Evolutionary conservation across 2,113 vertebrate species (phyloP), one percentile per base, ranked within the genome.

Genomic region (Fulica atra): DNA sequence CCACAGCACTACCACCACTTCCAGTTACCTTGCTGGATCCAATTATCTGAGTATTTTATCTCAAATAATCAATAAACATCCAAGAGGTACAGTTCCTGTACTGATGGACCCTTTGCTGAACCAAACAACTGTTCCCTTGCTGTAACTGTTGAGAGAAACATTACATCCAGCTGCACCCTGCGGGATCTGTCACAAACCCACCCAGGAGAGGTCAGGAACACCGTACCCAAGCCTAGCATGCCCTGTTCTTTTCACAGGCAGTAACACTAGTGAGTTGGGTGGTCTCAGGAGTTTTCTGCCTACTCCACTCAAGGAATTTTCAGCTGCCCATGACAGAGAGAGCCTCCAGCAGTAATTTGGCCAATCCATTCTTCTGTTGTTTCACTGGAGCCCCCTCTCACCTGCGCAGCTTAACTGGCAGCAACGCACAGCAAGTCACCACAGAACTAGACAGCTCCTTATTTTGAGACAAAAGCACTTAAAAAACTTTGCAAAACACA

Each of bases 231-330:
- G 73, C 4, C 17, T 46, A 31, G 61, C 21, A 23, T 1, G 8
- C 2, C 1, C 3, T 17, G 33, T 7, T 66, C 46, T 28, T 31
- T n/a, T 28, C 38, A 78, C 25, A 78, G 42, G 81, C 16, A 71
- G 0, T 0, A 38, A 33, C 29, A 40, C 20, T 11, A 36, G 29
- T 10, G 21, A 23, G 5, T 15, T 76, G 57, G 28, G 33, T 8
- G 11, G 10, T 33, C 12, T 16, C 50, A 50, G 40, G 21, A 69
- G 40, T 57, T n/a, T n/a, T 54, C 44, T 69, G 42, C 44, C 60
- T 50, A 23, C 24, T 8, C 21, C n/a, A 46, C 26, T 68, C 48
- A 38, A 6, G 2, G 48, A 28, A 26, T 44, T 88, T 68, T 44
- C 56, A 94, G 21, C 28, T n/a, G 35, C n/a, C 88, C 33, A 35